Conservation (phyloP, 1,140 invertebrate species). For the Eumeta japonica region DNA sequence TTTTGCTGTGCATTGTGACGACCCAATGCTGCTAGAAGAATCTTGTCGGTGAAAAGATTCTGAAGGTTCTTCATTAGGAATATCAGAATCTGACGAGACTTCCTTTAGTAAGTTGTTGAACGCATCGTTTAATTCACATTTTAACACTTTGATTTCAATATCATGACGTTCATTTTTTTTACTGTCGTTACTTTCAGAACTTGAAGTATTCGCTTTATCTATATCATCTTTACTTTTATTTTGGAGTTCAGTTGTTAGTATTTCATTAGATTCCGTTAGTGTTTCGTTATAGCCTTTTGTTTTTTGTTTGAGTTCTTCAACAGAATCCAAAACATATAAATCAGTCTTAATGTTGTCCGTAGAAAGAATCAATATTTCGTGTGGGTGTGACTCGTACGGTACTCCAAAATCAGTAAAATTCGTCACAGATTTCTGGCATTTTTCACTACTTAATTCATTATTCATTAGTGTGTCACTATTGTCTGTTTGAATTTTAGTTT, state of each 20-base stretch:
- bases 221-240: no score
- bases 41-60: conserved; percentile 43
- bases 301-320: conserved; percentile 14
- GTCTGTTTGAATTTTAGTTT: conserved; percentile 2
- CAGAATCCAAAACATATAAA: conserved; percentile 37
- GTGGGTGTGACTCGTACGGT: no score
- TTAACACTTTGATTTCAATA: conserved; percentile 40
- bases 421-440: no score
- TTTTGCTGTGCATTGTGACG: conserved; percentile 56
- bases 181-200: conserved; percentile 5
- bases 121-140: conserved; percentile 50
- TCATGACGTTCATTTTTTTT: conserved; percentile 5
- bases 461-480: conserved; percentile 4
- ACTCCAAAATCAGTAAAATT: no score
- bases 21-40: conserved; percentile 53
- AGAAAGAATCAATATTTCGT: conserved; percentile 42
- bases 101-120: conserved; percentile 50
- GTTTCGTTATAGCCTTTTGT: conserved; percentile 2
- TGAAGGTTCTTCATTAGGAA: conserved; percentile 21
- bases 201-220: not conserved
- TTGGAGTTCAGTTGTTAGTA: not conserved
- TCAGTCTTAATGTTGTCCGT: conserved; percentile 40
- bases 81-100: conserved; percentile 40
- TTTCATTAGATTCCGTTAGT: not conserved
- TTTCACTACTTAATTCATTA: not conserved